These are phyloP conservation scores for Napeogenes sylphis DNA, from an alignment of 2,888 invertebrate genomes.

Conservation along the genomic window DNA sequence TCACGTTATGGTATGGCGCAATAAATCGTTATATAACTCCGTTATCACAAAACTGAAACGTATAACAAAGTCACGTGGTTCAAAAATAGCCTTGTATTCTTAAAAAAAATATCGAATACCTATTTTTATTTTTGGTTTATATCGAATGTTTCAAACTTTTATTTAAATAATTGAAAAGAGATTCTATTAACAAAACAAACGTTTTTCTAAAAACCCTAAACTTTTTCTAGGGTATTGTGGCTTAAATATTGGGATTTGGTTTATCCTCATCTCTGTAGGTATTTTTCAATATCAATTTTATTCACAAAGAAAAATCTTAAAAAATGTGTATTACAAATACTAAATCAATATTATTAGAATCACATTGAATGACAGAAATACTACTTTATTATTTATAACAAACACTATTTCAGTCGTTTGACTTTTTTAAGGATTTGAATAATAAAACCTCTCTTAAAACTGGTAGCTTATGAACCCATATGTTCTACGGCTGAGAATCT, in stretches of 20 bases:
- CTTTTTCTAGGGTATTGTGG: conserved; percentile 12
- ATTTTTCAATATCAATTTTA: conserved; percentile 5
- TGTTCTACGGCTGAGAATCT: too few relatives aligned
- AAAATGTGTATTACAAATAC: not conserved
- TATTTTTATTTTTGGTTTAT: not conserved
- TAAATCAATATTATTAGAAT: not conserved
- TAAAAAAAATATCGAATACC: not conserved
- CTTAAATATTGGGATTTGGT: conserved; percentile 14
- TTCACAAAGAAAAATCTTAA: not conserved
- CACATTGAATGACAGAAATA: not conserved
- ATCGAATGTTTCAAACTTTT: conserved; percentile 1
- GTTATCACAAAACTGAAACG: conserved; percentile 26
- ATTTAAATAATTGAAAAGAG: conserved; percentile 19
- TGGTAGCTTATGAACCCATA: too few relatives aligned
- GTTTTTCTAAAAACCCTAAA: conserved; percentile 9
- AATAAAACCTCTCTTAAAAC: not conserved
- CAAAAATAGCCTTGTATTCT: conserved; percentile 35
- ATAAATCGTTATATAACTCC: conserved; percentile 28
- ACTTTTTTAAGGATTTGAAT: not conserved
- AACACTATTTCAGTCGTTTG: too few relatives aligned
- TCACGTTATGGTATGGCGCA: conserved; percentile 27
- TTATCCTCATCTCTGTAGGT: conserved; percentile 10
- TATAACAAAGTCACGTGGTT: conserved; percentile 29
- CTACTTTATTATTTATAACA: not conserved
- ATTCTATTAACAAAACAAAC: not conserved